Percentiles rank a stretch among this genome's conserved stretches.
Evolutionary conservation across 2,797 vertebrate genomes (phyloP).

Genomic region (Rhabdomys pumilio): DNA sequence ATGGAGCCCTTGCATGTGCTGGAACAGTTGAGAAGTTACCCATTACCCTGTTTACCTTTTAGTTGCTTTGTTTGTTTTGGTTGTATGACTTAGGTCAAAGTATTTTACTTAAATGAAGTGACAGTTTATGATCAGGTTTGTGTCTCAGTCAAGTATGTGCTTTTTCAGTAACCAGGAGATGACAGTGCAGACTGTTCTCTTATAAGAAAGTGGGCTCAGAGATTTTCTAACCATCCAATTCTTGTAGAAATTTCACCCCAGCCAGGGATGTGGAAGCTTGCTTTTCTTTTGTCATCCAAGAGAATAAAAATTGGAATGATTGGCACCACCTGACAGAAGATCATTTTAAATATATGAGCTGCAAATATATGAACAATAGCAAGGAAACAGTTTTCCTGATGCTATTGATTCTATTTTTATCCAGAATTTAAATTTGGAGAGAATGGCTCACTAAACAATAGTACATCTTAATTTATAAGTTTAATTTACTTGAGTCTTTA

Average conservation of each 20-base stretch:
- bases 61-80: background rate
- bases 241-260: background rate
- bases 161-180: background rate
- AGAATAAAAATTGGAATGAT: constrained; percentile 23
- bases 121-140: background rate
- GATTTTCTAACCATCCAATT: background rate
- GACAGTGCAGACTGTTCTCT: background rate
- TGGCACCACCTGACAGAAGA: background rate
- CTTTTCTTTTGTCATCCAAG: background rate
- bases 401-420: background rate
- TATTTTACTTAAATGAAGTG: background rate
- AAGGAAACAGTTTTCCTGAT: background rate
- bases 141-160: background rate
- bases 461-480: background rate
- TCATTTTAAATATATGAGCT: background rate
- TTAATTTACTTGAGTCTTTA: constrained; percentile 18
- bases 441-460: background rate
- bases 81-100: background rate
- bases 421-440: constrained; percentile 31
- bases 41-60: background rate
- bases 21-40: background rate
- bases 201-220: background rate
- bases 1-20: background rate
- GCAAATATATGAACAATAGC: background rate
- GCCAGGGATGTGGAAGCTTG: background rate